Evolutionary conservation across 2,888 invertebrate genomes (phyloP).

Genomic region (Melitaea athalia): DNA sequence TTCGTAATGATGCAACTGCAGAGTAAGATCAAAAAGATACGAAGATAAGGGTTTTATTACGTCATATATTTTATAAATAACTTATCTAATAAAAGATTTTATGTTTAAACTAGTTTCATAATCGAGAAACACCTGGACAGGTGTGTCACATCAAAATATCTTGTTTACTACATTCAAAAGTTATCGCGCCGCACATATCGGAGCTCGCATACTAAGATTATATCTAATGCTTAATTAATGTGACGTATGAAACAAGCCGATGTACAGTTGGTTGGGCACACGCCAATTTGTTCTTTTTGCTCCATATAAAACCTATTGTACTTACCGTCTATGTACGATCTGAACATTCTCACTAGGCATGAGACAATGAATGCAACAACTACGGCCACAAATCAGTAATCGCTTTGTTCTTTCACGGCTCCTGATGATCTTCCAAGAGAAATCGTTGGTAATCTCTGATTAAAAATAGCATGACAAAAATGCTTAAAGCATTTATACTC

Average conservation of each 20-base stretch:
- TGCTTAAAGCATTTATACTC: background rate
- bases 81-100: slow-evolving; percentile 24
- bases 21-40: slow-evolving; percentile 5
- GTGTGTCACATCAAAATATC: slow-evolving; percentile 36
- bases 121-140: slow-evolving; percentile 47
- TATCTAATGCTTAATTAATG: slow-evolving; percentile 77
- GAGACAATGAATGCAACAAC: slow-evolving; percentile 59
- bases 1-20: background rate
- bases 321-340: slow-evolving; percentile 49
- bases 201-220: slow-evolving; percentile 57
- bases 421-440: slow-evolving; percentile 57
- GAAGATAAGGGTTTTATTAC: background rate
- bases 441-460: slow-evolving; percentile 65
- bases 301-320: slow-evolving; percentile 54
- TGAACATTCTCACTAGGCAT: slow-evolving; percentile 63
- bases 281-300: slow-evolving; percentile 73
- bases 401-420: slow-evolving; percentile 75
- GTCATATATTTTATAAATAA: background rate
- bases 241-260: slow-evolving; percentile 72
- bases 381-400: slow-evolving; percentile 73
- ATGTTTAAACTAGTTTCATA: slow-evolving; percentile 12
- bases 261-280: slow-evolving; percentile 71
- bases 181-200: slow-evolving; percentile 48
- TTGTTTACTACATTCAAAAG: slow-evolving; percentile 49
- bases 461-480: slow-evolving; percentile 1